Evolutionary conservation across 2,113 vertebrate genomes (phyloP).

Genomic region (Apeltes quadracus): DNA sequence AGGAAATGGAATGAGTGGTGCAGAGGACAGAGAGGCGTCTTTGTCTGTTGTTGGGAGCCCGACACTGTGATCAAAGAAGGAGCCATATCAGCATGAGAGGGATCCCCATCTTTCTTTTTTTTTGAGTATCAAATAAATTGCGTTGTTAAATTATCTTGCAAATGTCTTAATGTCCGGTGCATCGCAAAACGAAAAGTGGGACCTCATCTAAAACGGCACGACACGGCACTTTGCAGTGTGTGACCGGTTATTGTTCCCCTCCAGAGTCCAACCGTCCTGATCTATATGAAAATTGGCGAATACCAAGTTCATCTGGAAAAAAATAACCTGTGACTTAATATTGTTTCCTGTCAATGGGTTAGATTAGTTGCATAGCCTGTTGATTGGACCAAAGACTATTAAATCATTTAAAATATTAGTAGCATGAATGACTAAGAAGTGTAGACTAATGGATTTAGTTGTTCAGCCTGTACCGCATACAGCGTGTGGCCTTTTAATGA

Average conservation of each 20-base stretch:
- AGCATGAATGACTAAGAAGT: background rate
- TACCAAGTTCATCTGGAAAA: background rate
- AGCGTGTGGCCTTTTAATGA: constrained; percentile 4
- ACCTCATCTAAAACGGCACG: constrained; percentile 8
- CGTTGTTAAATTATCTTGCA: background rate
- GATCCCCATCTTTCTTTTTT: background rate
- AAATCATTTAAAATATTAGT: background rate
- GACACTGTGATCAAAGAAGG: background rate
- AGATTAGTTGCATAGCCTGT: background rate
- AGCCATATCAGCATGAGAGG: background rate
- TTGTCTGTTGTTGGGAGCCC: background rate
- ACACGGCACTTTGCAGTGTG: background rate
- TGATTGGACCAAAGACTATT: background rate
- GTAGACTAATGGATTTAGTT: background rate
- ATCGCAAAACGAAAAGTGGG: background rate
- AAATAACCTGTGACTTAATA: background rate
- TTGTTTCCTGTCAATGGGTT: background rate
- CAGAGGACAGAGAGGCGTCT: constrained; percentile 5
- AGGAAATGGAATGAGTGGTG: constrained; percentile 37
- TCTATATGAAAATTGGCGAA: constrained; percentile 14
- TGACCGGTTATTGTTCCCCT: background rate
- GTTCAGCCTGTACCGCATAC: background rate
- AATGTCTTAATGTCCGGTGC: constrained; percentile 2
- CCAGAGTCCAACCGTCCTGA: constrained; percentile 3
- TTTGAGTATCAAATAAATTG: background rate